These are phyloP conservation scores for Pterocles orientalis DNA, from an alignment of 2,113 vertebrate genomes.

Conservation along the genomic window DNA sequence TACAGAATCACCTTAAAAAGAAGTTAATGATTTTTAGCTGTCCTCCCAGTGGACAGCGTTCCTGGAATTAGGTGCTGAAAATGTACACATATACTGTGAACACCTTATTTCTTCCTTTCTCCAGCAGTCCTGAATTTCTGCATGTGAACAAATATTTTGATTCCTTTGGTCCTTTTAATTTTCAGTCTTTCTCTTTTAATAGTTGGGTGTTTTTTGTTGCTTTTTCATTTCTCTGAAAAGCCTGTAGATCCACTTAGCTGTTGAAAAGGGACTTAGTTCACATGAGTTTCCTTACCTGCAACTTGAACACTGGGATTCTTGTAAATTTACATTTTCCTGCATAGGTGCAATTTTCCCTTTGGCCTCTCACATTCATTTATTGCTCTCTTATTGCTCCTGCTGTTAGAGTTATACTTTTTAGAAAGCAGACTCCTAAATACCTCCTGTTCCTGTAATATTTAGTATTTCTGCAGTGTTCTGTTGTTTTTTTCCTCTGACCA, in stretches of 20 bases:
- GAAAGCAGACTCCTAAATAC: background rate
- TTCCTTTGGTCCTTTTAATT: slow-evolving; percentile 72
- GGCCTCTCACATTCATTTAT: background rate
- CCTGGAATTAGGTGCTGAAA: background rate
- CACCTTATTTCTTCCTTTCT: background rate
- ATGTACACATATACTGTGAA: background rate
- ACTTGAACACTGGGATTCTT: background rate
- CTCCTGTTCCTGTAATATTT: background rate
- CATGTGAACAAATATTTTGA: slow-evolving; percentile 54
- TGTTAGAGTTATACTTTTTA: background rate
- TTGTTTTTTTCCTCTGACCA: background rate
- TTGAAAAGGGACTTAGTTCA: background rate
- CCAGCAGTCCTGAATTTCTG: slow-evolving; percentile 74
- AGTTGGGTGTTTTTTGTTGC: slow-evolving; percentile 71
- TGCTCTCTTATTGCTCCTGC: background rate
- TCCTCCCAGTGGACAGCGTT: background rate
- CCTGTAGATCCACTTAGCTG: background rate
- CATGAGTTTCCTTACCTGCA: background rate
- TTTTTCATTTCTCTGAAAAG: background rate
- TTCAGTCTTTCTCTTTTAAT: slow-evolving; percentile 74
- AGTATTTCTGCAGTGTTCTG: background rate
- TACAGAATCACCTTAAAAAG: background rate
- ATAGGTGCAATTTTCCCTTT: background rate
- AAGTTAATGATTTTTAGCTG: background rate
- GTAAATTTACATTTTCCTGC: background rate